A percentile compares a stretch with the other conserved stretches of the same genome.
Conservation (phyloP, 2,888 invertebrate species). For the Oxyteleia sp. region DNA sequence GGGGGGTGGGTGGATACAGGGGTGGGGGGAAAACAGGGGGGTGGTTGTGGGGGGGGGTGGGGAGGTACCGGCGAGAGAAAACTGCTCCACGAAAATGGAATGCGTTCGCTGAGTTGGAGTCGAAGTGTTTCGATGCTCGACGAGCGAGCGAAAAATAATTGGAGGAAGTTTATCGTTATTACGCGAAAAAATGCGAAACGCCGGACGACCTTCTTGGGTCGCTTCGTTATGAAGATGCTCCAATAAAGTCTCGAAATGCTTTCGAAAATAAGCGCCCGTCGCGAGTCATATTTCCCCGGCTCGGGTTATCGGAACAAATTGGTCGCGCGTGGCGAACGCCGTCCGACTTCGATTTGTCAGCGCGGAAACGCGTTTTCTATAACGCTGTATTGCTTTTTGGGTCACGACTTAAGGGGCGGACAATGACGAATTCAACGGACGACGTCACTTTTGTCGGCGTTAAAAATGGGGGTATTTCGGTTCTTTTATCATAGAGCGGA, state of each 20-base stretch:
- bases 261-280: slow-evolving; percentile 32
- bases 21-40: slow-evolving; percentile 5
- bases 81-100: slow-evolving; percentile 78
- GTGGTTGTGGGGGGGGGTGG: not conserved
- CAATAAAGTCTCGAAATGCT: slow-evolving; percentile 55
- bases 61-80: slow-evolving; percentile 67
- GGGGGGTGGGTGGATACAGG: slow-evolving; percentile 26
- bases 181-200: slow-evolving; percentile 66
- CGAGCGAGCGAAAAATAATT: slow-evolving; percentile 83
- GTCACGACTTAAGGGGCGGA: not conserved
- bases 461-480: not conserved
- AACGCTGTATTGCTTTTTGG: not conserved
- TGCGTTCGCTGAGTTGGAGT: slow-evolving; percentile 82
- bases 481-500: not conserved
- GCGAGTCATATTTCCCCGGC: slow-evolving; percentile 36
- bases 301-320: slow-evolving; percentile 52
- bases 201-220: slow-evolving; percentile 45
- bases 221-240: slow-evolving; percentile 65
- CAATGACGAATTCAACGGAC: not conserved
- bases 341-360: slow-evolving; percentile 24
- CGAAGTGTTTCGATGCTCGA: slow-evolving; percentile 82
- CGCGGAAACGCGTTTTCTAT: not conserved
- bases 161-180: slow-evolving; percentile 85
- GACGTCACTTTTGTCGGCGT: not conserved
- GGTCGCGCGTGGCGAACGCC: slow-evolving; percentile 28